phyloP scores from a whole-genome alignment of 2,888 invertebrate genomes.

The Rhingia campestris region DNA sequence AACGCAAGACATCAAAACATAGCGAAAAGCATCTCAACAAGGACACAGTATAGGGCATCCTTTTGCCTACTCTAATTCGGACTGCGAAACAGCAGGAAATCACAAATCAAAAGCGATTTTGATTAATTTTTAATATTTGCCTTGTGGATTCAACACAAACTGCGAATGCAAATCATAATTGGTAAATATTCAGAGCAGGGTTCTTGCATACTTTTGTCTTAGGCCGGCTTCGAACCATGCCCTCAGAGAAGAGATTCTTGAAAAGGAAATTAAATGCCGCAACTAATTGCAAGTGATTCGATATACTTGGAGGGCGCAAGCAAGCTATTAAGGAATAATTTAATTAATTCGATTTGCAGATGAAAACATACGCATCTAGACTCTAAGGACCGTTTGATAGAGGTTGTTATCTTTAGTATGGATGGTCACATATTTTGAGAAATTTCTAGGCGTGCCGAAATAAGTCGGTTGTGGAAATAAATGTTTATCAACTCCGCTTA shows the following conservation, averaged over 20 bases:
- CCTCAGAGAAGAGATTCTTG: slow-evolving; percentile 30
- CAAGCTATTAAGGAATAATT: slow-evolving; percentile 23
- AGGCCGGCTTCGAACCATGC: slow-evolving; percentile 1
- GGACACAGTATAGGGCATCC: slow-evolving; percentile 2
- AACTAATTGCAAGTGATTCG: slow-evolving; percentile 52
- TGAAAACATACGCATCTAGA: not conserved
- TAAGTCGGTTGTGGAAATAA: no score
- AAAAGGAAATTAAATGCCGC: slow-evolving; percentile 67
- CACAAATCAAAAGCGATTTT: slow-evolving; percentile 80
- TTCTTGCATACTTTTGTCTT: slow-evolving; percentile 18
- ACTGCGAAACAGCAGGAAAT: slow-evolving; percentile 79
- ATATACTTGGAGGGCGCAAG: not conserved
- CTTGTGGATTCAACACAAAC: slow-evolving; percentile 28
- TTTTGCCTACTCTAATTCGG: slow-evolving; percentile 28
- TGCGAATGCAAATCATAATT: slow-evolving; percentile 61
- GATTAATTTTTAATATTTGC: slow-evolving; percentile 80
- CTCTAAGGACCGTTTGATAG: not conserved
- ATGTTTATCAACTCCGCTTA: no score
- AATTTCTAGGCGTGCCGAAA: no score
- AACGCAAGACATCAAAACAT: slow-evolving; percentile 63
- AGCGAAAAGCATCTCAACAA: slow-evolving; percentile 15
- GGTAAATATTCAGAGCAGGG: slow-evolving; percentile 37
- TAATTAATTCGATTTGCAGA: slow-evolving; percentile 38
- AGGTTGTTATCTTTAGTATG: not conserved
- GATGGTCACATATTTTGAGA: no score